Evolutionary conservation across 2,888 invertebrate species (phyloP).

Genomic region (Heliconius aoede): DNA sequence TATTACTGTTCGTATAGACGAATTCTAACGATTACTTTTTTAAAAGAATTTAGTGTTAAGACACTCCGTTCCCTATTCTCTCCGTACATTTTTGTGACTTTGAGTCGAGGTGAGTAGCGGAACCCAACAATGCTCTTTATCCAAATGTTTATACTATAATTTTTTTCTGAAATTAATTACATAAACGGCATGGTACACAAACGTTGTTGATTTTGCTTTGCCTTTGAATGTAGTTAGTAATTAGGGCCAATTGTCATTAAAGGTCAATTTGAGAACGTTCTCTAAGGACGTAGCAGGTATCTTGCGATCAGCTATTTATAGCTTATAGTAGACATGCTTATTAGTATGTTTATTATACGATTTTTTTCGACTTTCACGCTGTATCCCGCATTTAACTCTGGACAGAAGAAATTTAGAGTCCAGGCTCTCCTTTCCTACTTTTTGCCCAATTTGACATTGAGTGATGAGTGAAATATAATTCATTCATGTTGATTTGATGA

Average conservation of each 20-base stretch:
- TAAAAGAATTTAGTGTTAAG: no score
- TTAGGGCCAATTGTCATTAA: constrained; percentile 61
- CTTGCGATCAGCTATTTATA: constrained; percentile 30
- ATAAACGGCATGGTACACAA: not conserved
- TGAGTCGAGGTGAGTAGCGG: not conserved
- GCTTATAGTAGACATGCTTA: not conserved
- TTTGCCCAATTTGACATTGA: no score
- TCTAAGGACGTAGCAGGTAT: constrained; percentile 33
- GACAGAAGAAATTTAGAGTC: no score
- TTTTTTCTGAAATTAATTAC: not conserved
- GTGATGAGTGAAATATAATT: no score
- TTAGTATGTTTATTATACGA: not conserved
- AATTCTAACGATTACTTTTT: no score
- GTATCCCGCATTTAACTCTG: not conserved
- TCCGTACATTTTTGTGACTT: not conserved
- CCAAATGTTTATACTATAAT: not conserved
- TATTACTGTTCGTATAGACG: no score
- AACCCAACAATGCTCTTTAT: not conserved
- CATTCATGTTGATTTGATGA: no score
- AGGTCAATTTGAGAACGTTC: constrained; percentile 59
- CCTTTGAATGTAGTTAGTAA: constrained; percentile 43
- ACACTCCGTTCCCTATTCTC: no score
- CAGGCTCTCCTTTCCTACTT: no score
- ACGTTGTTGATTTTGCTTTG: constrained; percentile 11
- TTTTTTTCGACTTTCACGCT: not conserved